phyloP scores from a whole-genome alignment of 2,888 invertebrate species.

The Syrista parreyssii region DNA sequence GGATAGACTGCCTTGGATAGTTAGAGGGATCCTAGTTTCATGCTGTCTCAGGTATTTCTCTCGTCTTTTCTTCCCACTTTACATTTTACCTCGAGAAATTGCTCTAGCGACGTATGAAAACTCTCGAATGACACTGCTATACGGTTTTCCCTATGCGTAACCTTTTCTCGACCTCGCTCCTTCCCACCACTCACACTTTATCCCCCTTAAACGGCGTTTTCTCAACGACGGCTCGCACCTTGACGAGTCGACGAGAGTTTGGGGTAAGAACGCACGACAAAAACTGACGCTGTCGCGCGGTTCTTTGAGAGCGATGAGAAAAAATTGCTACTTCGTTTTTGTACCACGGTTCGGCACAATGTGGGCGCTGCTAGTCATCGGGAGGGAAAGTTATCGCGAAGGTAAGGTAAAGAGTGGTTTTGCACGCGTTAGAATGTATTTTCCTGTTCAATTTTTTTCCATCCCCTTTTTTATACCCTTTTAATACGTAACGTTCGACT shows the following conservation, averaged over 20 bases:
- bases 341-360: neutral
- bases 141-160: neutral
- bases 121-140: neutral
- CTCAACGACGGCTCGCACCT: neutral
- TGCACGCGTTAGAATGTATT: neutral
- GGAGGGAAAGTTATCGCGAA: neutral
- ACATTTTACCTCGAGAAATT: neutral
- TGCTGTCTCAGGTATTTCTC: neutral
- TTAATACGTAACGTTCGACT: too few relatives aligned
- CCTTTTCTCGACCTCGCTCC: neutral
- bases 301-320: neutral
- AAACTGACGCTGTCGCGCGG: neutral
- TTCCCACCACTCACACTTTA: neutral
- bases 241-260: neutral
- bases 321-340: neutral
- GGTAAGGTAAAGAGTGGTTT: neutral
- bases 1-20: conserved; percentile 1
- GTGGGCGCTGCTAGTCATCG: neutral
- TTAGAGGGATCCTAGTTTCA: neutral
- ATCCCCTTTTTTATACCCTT: too few relatives aligned
- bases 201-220: neutral
- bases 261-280: neutral
- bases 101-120: neutral
- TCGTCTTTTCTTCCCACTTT: neutral
- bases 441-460: neutral